Evolutionary conservation across 2,888 invertebrate species (phyloP), one percentile per base, ranked within the genome.

Genomic region (Hemithea aestivaria): DNA sequence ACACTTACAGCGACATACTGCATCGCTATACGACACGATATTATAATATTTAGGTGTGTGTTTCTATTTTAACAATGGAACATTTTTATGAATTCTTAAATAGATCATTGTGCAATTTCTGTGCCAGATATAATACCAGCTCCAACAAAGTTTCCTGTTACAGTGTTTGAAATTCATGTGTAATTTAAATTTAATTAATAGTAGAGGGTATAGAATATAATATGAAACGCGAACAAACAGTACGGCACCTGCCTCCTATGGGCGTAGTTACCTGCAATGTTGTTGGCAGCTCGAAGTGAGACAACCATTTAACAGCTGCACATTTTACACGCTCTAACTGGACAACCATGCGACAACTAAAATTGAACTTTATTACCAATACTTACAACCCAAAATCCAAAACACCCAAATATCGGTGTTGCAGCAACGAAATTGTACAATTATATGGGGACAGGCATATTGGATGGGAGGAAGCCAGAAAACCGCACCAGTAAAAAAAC

Each of bases 251-350:
- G 33, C 46, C 50, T 61, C 64, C 58, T 62, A 41, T 44, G 57
- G 58, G 59, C 46, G 60, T 58, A 50, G 55, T 62, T 50, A 56
- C 54, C 52, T 59, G 58, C 45, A 53, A 46, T 53, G 53, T 51
- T 44, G 40, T 51, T 57, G 56, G 53, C 58, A 60, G 55, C 56
- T 59, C 48, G 51, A 45, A 48, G 46, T 32, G 48, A 49, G 36
- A 48, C 50, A 45, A 48, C 56, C 56, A 55, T 56, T 61, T 58
- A 57, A 53, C 45, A 47, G 48, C 49, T 54, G 48, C 52, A 53
- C 54, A 50, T 55, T 58, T 48, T 51, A 38, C 48, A 40, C 31
- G 35, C 35, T 45, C 38, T 34, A 43, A 40, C 37, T 36, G 36
- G 35, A 34, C 32, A 40, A 27, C 6, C 20, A 32, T 27, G 37